Evolutionary conservation across 2,888 invertebrate genomes (phyloP).

Genomic region (Oscheius sp.): DNA sequence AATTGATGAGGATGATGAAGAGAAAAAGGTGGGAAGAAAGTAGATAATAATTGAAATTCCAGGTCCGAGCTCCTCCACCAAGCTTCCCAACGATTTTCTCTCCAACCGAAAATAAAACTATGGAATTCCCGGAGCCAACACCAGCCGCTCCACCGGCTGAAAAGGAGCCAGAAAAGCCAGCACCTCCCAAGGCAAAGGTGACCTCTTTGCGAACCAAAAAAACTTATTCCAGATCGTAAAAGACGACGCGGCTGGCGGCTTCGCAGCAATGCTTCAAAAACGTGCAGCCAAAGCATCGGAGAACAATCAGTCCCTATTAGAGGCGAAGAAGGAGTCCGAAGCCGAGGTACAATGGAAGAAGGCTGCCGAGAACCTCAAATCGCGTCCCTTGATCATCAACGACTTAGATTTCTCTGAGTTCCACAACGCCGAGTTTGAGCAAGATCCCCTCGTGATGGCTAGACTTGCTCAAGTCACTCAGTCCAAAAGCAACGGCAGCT

Average conservation of each 20-base stretch:
- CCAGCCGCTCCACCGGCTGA: slow-evolving; percentile 11
- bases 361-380: slow-evolving; percentile 68
- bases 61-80: slow-evolving; percentile 67
- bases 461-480: slow-evolving; percentile 38
- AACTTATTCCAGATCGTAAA: slow-evolving; percentile 41
- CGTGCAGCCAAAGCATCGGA: slow-evolving; percentile 61
- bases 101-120: slow-evolving; percentile 66
- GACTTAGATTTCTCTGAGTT: slow-evolving; percentile 97
- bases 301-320: slow-evolving; percentile 43
- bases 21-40: neutral
- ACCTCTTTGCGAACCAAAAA: neutral
- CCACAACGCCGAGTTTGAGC: slow-evolving; percentile 84
- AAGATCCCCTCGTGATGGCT: slow-evolving; percentile 56
- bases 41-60: neutral
- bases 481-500: slow-evolving; percentile 34
- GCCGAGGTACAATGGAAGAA: slow-evolving; percentile 94
- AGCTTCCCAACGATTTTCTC: slow-evolving; percentile 67
- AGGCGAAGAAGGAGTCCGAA: slow-evolving; percentile 54
- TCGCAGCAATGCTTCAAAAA: slow-evolving; percentile 66
- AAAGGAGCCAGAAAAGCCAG: slow-evolving; percentile 37
- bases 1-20: slow-evolving; percentile 19
- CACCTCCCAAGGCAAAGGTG: slow-evolving; percentile 51
- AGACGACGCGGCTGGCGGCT: slow-evolving; percentile 54
- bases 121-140: slow-evolving; percentile 60
- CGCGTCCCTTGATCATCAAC: slow-evolving; percentile 80